Conservation (phyloP, 2,113 vertebrate species). For the Mesembrinibis cayennensis region DNA sequence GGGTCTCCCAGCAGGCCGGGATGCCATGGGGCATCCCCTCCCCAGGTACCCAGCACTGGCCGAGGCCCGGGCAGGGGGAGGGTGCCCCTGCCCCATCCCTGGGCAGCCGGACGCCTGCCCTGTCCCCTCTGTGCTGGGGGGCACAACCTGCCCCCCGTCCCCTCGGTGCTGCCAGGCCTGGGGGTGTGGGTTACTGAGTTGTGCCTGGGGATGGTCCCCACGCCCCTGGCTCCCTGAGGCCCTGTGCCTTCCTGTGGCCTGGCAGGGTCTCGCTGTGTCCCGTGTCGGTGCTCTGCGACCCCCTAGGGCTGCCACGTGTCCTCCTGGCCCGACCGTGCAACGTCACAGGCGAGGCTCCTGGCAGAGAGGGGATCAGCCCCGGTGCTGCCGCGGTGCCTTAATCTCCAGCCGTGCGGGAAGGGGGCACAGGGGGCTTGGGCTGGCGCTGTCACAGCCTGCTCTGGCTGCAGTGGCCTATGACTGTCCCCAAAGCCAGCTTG, state of each 20-base stretch:
- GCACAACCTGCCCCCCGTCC: neutral
- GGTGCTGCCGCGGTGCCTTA: slow-evolving; percentile 77
- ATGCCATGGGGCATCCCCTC: neutral
- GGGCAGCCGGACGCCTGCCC: neutral
- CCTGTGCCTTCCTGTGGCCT: neutral
- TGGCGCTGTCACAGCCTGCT: neutral
- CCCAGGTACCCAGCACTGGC: neutral
- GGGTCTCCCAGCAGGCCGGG: neutral
- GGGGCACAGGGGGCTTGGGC: neutral
- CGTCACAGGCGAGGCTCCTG: neutral
- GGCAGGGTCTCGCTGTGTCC: neutral
- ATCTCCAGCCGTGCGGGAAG: neutral
- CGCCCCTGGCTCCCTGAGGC: neutral
- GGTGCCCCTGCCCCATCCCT: neutral
- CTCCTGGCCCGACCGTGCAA: neutral
- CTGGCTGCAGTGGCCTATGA: neutral
- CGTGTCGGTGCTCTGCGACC: neutral
- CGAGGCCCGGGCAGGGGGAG: neutral
- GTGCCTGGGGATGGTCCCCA: neutral
- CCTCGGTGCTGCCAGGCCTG: slow-evolving; percentile 15
- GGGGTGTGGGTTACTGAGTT: neutral
- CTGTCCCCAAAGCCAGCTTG: neutral
- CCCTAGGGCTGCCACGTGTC: neutral
- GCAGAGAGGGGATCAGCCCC: neutral
- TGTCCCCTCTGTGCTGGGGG: neutral